Conservation (phyloP, 2,888 invertebrate species). For the Emmelina monodactyla region DNA sequence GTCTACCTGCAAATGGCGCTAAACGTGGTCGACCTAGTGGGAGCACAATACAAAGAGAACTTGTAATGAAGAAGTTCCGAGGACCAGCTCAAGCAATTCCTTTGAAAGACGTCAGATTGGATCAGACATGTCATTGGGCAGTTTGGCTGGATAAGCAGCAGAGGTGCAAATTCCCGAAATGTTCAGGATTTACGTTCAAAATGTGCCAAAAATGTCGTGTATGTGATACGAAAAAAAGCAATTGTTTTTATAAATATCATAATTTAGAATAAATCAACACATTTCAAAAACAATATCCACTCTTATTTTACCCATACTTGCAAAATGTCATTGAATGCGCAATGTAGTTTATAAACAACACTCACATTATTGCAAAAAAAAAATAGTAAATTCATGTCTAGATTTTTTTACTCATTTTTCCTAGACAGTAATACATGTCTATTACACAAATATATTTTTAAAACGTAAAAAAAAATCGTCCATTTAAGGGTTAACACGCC, state of each 20-base stretch:
- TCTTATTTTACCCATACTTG: no score
- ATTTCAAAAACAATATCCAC: no score
- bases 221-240: slow-evolving; percentile 5
- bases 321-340: no score
- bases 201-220: slow-evolving; percentile 6
- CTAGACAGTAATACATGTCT: no score
- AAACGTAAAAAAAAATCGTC: no score
- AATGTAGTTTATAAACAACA: no score
- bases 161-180: not conserved
- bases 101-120: slow-evolving; percentile 17
- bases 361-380: no score
- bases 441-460: no score
- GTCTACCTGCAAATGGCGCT: slow-evolving; percentile 22
- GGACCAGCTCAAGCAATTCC: slow-evolving; percentile 23
- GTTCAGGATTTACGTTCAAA: not conserved
- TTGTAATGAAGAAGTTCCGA: slow-evolving; percentile 22
- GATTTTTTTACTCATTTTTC: no score
- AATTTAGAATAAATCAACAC: no score
- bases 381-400: no score
- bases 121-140: slow-evolving; percentile 18
- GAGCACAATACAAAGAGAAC: slow-evolving; percentile 21
- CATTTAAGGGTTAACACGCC: no score
- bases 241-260: slow-evolving; percentile 8
- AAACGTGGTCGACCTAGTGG: slow-evolving; percentile 22
- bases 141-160: slow-evolving; percentile 11